Conservation (phyloP, 2,113 vertebrate species). For the Cebus imitator region DNA sequence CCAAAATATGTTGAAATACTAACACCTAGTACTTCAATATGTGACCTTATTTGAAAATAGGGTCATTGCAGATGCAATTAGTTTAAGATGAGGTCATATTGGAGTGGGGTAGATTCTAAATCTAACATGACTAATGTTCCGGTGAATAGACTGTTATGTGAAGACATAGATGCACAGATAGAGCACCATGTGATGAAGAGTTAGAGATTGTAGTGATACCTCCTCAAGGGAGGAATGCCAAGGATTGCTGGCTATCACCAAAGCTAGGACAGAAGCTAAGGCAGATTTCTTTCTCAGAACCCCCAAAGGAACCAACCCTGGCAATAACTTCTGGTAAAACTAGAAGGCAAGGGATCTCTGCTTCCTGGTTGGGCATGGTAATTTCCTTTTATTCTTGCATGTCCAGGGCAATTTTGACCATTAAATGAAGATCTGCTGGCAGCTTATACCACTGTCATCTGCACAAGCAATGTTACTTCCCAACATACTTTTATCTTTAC, state of each 20-base stretch:
- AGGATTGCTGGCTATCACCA: not conserved
- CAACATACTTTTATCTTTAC: no score
- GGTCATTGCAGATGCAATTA: not conserved
- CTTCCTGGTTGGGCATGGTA: not conserved
- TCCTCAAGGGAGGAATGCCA: not conserved
- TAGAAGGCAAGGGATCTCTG: not conserved
- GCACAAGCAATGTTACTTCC: no score
- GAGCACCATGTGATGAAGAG: not conserved
- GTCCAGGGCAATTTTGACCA: fast-evolving
- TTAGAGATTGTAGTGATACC: not conserved
- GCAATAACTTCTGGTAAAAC: not conserved
- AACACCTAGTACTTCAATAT: not conserved
- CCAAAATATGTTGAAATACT: not conserved
- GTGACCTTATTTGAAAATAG: not conserved
- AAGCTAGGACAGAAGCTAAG: no score
- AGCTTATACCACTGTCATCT: not conserved
- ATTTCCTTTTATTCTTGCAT: not conserved
- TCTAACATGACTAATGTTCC: no score
- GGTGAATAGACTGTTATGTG: no score
- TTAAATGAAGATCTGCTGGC: not conserved
- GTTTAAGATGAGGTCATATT: not conserved
- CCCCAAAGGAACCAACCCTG: no score
- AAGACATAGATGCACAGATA: not conserved
- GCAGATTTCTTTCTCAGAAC: not conserved
- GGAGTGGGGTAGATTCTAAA: no score